These are phyloP conservation scores for Ethmia dodecea DNA, from an alignment of 2,888 invertebrate species.

Conservation along the genomic window DNA sequence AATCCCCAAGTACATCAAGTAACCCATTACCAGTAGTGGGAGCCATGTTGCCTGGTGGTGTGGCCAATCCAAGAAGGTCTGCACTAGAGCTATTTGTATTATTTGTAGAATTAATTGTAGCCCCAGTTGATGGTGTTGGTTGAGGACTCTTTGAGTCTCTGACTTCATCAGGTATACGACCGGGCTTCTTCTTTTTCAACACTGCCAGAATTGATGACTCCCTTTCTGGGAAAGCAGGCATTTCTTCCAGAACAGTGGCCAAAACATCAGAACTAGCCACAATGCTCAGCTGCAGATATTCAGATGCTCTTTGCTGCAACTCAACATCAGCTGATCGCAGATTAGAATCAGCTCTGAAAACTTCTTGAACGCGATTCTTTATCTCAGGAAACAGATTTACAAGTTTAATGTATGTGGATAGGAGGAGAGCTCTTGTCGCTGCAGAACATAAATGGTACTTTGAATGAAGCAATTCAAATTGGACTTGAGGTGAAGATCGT, in stretches of 20 bases:
- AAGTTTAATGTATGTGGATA: conserved; percentile 99
- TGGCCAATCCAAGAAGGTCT: conserved; percentile 92
- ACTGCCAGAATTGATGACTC: conserved; percentile 98
- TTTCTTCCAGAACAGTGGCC: conserved; percentile 99
- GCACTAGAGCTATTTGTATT: conserved; percentile 80
- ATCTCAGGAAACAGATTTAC: conserved; percentile 99
- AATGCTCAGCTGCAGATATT: conserved; percentile 97
- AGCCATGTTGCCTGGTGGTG: conserved; percentile 87
- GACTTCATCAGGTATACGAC: conserved; percentile 92
- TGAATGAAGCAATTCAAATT: conserved; percentile 98
- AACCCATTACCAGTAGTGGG: conserved; percentile 85
- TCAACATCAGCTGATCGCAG: conserved; percentile 98
- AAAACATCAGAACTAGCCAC: conserved; percentile 98
- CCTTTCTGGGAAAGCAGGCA: conserved; percentile 99
- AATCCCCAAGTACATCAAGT: conserved; percentile 94
- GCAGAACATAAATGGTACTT: conserved; percentile 99
- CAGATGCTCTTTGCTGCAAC: conserved; percentile 97
- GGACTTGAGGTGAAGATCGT: conserved; percentile 96
- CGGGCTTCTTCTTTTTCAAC: conserved; percentile 98
- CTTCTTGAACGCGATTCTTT: conserved; percentile 95
- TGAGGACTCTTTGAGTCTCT: conserved; percentile 89
- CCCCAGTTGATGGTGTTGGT: conserved; percentile 57
- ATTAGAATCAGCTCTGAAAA: conserved; percentile 96
- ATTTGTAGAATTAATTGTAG: conserved; percentile 65
- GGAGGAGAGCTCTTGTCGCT: conserved; percentile 95